Conservation (phyloP, 2,888 invertebrate genomes). For the Lathronympha strigana region DNA sequence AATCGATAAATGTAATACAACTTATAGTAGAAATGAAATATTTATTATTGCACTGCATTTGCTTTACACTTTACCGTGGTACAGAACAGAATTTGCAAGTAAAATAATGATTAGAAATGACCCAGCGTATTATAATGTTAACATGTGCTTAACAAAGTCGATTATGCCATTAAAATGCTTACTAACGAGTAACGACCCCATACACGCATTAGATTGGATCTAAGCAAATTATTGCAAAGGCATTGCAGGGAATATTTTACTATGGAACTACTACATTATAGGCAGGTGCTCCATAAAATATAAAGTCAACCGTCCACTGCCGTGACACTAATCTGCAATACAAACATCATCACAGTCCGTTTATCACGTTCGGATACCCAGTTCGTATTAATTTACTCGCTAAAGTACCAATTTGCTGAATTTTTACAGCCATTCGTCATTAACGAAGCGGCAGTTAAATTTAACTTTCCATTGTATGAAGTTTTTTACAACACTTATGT, state of each 20-base stretch:
- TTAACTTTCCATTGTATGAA: slow-evolving; percentile 51
- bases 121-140: slow-evolving; percentile 24
- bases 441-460: slow-evolving; percentile 54
- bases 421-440: slow-evolving; percentile 75
- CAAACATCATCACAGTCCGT: slow-evolving; percentile 62
- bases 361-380: slow-evolving; percentile 65
- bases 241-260: slow-evolving; percentile 34
- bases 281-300: slow-evolving; percentile 62
- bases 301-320: slow-evolving; percentile 47
- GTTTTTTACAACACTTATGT: slow-evolving; percentile 7
- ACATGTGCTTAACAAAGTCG: slow-evolving; percentile 28
- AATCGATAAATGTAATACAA: background rate
- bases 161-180: slow-evolving; percentile 33
- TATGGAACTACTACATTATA: slow-evolving; percentile 46
- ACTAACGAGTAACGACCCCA: slow-evolving; percentile 13
- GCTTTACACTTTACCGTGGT: no score
- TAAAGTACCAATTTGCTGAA: slow-evolving; percentile 67
- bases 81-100: background rate
- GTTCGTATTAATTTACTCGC: slow-evolving; percentile 71
- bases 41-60: background rate
- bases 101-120: slow-evolving; percentile 5
- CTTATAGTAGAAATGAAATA: background rate
- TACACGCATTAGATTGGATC: slow-evolving; percentile 30
- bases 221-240: slow-evolving; percentile 37
- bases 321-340: slow-evolving; percentile 61